Conservation (phyloP, 1,140 invertebrate species). For the Bombus consobrinus region DNA sequence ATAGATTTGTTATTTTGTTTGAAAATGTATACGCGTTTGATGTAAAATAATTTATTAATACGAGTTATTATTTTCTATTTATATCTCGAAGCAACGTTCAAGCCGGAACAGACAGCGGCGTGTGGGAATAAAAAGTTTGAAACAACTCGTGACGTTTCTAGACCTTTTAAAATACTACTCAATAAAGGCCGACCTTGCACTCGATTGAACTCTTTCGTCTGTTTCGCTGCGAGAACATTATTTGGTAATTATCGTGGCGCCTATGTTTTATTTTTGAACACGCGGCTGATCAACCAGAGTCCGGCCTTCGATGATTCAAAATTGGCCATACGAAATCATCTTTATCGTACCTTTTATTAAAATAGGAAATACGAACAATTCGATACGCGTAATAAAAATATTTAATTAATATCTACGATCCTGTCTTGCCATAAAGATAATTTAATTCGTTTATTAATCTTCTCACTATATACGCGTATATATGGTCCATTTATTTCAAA, state of each 20-base stretch:
- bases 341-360: neutral
- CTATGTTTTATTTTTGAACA: neutral
- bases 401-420: neutral
- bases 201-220: neutral
- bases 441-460: neutral
- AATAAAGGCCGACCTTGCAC: neutral
- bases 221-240: neutral
- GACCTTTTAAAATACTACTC: neutral
- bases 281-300: neutral
- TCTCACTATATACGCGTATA: neutral
- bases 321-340: neutral
- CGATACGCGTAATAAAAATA: neutral
- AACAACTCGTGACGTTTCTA: neutral
- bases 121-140: neutral
- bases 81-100: neutral
- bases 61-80: neutral
- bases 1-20: too few species aligned
- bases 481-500: neutral
- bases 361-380: too few species aligned
- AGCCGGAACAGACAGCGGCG: neutral
- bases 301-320: too few species aligned
- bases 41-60: neutral
- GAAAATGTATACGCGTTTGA: too few species aligned
- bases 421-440: neutral
- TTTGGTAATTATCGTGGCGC: neutral